Evolutionary conservation across 2,888 invertebrate species (phyloP), one percentile per base, ranked within the genome.

Genomic region (Nysson spinosus): DNA sequence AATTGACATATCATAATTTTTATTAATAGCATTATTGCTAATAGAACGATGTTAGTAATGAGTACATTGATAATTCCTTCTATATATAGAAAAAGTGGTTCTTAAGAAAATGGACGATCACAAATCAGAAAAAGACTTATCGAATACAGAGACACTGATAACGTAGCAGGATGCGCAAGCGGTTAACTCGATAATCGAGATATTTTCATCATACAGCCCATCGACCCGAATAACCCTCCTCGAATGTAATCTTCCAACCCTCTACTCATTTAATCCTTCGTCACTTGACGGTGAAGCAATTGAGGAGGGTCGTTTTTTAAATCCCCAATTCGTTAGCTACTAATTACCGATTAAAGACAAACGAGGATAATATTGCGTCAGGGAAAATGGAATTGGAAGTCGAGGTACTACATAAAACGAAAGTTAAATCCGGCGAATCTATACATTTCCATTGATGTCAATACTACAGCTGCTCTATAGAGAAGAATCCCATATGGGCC

Each of bases 161-260:
- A 9, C 1, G 22, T 14, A 12, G 12, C 20, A 9, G 49, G n/a
- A 20, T 43, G 32, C 24, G 28, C n/a, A 5, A 34, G n/a, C 35
- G 49, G 44, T 50, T 39, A 54, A 54, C 6, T 24, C 24, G 24
- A 24, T 47, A 54, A 67, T 67, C 60, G 61, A 61, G 61, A 51
- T 26, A 54, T 40, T 57, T 58, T 51, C 47, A 70, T 67, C 67
- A 54, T 50, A 30, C 56, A 42, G 56, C 39, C 61, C 66, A 55
- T 56, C 62, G 62, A 60, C 47, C 42, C 67, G 70, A 44, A 56
- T 50, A 40, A 70, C 66, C 63, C 67, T 62, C 52, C 56, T 47
- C 50, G 58, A 49, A 37, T 11, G 46, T 3, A 12, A 60, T 43
- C 55, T 46, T 51, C 26, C 49, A 24, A 30, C 42, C 42, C 58